phyloP scores from a whole-genome alignment of 2,888 invertebrate species.

The Pollenia angustigena region DNA sequence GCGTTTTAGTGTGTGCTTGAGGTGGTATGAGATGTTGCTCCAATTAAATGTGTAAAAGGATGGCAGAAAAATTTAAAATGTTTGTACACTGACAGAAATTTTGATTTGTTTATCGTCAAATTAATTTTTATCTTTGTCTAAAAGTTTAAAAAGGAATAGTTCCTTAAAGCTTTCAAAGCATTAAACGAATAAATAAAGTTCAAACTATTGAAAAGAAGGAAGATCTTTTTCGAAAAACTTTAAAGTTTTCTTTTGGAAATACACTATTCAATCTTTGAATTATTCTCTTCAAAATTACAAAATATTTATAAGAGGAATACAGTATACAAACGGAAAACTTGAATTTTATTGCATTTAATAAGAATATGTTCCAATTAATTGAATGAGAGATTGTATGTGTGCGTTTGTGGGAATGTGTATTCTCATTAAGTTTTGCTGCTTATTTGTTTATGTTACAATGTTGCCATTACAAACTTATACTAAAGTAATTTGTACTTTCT shows the following conservation, averaged over 20 bases:
- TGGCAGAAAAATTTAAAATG: conserved; percentile 24
- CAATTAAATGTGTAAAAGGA: conserved; percentile 48
- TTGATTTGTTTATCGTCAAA: neutral
- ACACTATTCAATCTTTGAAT: no score
- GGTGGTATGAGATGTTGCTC: conserved; percentile 49
- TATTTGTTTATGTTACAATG: conserved; percentile 26
- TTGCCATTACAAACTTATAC: conserved; percentile 20
- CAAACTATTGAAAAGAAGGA: no score
- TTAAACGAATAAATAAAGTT: no score
- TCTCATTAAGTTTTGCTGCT: no score
- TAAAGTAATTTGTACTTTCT: conserved; percentile 54
- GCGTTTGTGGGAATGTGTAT: neutral
- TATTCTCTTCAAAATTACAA: no score
- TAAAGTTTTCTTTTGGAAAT: no score
- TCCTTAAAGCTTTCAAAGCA: no score
- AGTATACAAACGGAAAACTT: neutral
- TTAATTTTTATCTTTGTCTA: neutral
- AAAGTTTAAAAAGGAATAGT: no score
- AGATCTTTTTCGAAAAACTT: no score
- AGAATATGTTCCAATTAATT: neutral
- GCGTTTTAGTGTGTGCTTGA: conserved; percentile 25
- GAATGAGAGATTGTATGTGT: neutral
- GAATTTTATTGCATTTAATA: neutral
- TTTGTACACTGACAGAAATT: conserved; percentile 58
- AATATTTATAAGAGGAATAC: no score